These are phyloP conservation scores for Erpetoichthys calabaricus DNA, from an alignment of 2,797 vertebrate species.

Conservation along the genomic window DNA sequence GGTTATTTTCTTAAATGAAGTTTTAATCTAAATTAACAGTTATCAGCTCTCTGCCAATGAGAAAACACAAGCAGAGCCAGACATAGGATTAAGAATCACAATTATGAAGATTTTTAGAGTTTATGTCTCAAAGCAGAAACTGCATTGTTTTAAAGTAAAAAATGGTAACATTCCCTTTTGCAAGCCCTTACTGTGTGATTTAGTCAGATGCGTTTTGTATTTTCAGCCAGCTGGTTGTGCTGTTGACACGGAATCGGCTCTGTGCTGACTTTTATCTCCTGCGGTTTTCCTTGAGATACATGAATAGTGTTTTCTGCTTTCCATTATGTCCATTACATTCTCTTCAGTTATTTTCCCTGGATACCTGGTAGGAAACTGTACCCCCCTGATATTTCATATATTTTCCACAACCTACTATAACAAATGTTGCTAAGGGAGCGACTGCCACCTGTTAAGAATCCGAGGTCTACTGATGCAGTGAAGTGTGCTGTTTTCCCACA, in stretches of 20 bases:
- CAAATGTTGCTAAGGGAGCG: slow-evolving; percentile 69
- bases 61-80: no score
- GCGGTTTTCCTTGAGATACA: slow-evolving; percentile 13
- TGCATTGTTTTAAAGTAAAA: no score
- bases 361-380: slow-evolving; percentile 61
- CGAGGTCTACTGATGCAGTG: slow-evolving; percentile 40
- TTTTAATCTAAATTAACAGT: no score
- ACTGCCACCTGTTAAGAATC: slow-evolving; percentile 69
- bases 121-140: no score
- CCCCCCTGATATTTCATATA: slow-evolving; percentile 55
- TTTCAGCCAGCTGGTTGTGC: slow-evolving; percentile 37
- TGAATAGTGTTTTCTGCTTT: slow-evolving; percentile 25
- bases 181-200: no score
- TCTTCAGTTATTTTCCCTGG: slow-evolving; percentile 39
- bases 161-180: no score
- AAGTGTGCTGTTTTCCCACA: slow-evolving; percentile 70
- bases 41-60: no score
- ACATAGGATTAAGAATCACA: no score
- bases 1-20: no score
- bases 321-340: slow-evolving; percentile 45
- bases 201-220: not conserved
- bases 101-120: no score
- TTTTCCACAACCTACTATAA: slow-evolving; percentile 37
- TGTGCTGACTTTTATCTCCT: not conserved
- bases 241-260: slow-evolving; percentile 25